Evolutionary conservation across 2,113 vertebrate genomes (phyloP), one percentile per base, ranked within the genome.

Genomic region (Chunga burmeisteri): DNA sequence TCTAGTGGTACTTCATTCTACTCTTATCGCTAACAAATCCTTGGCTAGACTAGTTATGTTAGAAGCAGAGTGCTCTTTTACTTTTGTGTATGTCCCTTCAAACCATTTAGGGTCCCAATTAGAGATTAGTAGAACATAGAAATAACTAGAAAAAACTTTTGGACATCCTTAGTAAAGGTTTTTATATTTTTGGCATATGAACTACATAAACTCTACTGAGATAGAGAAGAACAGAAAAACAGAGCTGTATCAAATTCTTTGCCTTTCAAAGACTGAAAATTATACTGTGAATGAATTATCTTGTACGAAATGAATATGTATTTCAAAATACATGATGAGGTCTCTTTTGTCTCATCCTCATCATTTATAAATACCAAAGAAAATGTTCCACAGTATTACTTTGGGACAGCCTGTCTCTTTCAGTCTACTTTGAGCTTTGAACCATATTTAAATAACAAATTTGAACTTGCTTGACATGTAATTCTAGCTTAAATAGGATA

Each of bases 401-500:
- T 12, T 10, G n/a, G 90, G 42, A 81, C 66, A 83, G 11, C 14
- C 36, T 90, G 62, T 85, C 66, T 96, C 81, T 82, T 91, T 75
- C 55, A 47, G 50, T 88, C 49, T 92, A 36, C 52, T 85, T 87
- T 82, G 56, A 84, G 62, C 44, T 85, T 79, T 82, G 40, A 94
- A 70, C 21, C 44, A 32, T 61, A 85, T 91, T 95, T 96, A 79
- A 94, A 93, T 79, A 85, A 90, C 73, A 96, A 68, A 91, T 82
- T 52, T 90, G 53, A 93, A 91, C 66, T 72, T 88, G 15, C 47
- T 85, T 96, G 84, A 79, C 56, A 61, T 89, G 53, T 49, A 89
- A 75, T 91, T 93, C 81, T 56, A 70, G 8, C 13, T 94, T 75
- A 91, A 93, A 80, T 46, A 77, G 36, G 40, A 42, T 77, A 59